Percentiles rank a stretch among this genome's conserved stretches.
These are phyloP conservation scores for Microctenopoma steveboyesi DNA, from an alignment of 2,797 vertebrate genomes.

Conservation along the genomic window DNA sequence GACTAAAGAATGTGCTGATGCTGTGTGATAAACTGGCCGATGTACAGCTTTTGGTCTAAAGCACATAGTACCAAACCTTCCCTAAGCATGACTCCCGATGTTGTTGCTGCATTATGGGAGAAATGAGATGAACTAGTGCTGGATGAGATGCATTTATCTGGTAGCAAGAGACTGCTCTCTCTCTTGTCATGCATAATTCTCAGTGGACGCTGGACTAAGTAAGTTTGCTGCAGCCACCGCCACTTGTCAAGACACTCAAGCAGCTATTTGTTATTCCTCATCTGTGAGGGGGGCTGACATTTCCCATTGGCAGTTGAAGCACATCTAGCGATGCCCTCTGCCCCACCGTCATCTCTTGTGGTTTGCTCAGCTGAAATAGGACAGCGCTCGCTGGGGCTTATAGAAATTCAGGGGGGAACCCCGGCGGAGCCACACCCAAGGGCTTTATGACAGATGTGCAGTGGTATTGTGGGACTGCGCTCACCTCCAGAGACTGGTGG, in stretches of 20 bases:
- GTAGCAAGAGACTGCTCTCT: conserved; percentile 30
- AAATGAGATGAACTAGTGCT: conserved; percentile 57
- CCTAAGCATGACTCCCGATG: conserved; percentile 44
- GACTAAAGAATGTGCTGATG: conserved; percentile 10
- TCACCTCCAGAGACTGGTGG: conserved; percentile 29
- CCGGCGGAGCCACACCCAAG: conserved; percentile 13
- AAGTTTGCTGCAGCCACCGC: conserved; percentile 45
- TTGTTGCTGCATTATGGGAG: conserved; percentile 22
- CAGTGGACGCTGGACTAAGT: conserved; percentile 9
- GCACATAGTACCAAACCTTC: conserved; percentile 3
- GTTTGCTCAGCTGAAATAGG: conserved; percentile 72
- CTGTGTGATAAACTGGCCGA: too few species aligned
- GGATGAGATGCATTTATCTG: conserved; percentile 56
- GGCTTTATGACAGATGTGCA: conserved; percentile 51
- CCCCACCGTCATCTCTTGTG: conserved; percentile 63
- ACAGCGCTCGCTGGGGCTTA: conserved; percentile 53
- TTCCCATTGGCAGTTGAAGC: conserved; percentile 70
- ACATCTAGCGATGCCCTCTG: conserved; percentile 64
- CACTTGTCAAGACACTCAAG: conserved; percentile 64
- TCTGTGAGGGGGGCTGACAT: conserved; percentile 66
- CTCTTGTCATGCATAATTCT: conserved; percentile 54
- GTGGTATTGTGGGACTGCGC: conserved; percentile 20
- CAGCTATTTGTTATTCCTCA: conserved; percentile 73
- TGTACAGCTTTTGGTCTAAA: too few species aligned
- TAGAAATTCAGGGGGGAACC: conserved; percentile 58